These are phyloP conservation scores for Phengaris arion DNA, from an alignment of 2,888 invertebrate genomes.

Conservation along the genomic window DNA sequence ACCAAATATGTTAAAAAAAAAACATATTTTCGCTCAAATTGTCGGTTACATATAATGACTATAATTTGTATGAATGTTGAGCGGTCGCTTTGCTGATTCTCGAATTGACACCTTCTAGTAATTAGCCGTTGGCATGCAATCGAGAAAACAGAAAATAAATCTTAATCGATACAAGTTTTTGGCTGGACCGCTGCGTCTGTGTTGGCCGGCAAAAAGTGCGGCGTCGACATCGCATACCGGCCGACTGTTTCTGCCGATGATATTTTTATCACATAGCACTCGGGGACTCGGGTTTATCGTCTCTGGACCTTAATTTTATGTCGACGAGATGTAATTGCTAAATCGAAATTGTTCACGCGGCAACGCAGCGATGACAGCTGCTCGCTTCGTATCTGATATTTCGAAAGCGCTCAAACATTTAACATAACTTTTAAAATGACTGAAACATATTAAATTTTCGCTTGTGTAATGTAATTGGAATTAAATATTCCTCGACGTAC, in stretches of 20 bases:
- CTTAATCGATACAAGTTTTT: conserved; percentile 69
- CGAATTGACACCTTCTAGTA: conserved; percentile 74
- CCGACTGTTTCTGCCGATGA: conserved; percentile 54
- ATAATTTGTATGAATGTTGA: conserved; percentile 65
- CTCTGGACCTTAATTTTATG: conserved; percentile 68
- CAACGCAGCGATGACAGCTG: conserved; percentile 63
- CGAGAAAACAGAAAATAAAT: conserved; percentile 62
- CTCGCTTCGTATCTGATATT: conserved; percentile 53
- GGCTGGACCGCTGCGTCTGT: conserved; percentile 57
- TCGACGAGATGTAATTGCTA: conserved; percentile 68
- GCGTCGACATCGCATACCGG: conserved; percentile 62
- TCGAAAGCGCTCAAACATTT: conserved; percentile 39
- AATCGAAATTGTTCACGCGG: conserved; percentile 60
- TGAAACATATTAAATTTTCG: conserved; percentile 26
- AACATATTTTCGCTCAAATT: conserved; percentile 23
- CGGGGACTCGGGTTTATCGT: conserved; percentile 60
- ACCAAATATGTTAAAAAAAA: conserved; percentile 16
- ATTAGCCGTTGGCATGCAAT: conserved; percentile 74
- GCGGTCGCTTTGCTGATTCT: conserved; percentile 64
- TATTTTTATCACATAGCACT: conserved; percentile 60
- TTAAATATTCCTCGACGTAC: conserved; percentile 1
- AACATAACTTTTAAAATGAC: conserved; percentile 29
- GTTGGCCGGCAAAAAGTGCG: conserved; percentile 57
- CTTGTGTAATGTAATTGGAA: conserved; percentile 22
- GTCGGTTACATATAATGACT: conserved; percentile 53